phyloP scores from a whole-genome alignment of 2,113 vertebrate genomes.

The Puma concolor region DNA sequence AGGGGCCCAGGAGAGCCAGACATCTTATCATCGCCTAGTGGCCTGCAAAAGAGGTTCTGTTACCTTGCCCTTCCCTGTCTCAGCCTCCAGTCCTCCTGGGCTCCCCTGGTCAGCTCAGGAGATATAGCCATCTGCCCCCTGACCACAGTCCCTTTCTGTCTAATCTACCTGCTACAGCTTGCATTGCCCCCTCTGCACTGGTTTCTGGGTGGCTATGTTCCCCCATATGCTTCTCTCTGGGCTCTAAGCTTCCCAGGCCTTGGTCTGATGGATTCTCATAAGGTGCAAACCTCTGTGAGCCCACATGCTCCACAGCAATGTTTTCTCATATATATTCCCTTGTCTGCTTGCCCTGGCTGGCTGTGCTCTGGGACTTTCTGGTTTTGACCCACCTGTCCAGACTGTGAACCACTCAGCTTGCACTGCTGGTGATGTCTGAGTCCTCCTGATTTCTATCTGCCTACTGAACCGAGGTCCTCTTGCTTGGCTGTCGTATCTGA shows the following conservation, averaged over 20 bases:
- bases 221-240: neutral
- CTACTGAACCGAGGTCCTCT: neutral
- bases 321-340: neutral
- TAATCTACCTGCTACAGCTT: neutral
- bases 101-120: neutral
- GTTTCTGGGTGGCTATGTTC: neutral
- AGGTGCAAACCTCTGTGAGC: neutral
- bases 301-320: neutral
- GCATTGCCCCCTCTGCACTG: neutral
- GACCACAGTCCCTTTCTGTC: neutral
- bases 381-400: neutral
- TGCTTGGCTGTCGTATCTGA: neutral
- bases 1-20: neutral
- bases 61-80: neutral
- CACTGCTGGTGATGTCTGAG: neutral
- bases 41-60: neutral
- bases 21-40: too few relatives aligned
- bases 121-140: neutral
- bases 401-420: neutral
- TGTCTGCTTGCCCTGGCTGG: neutral
- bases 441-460: neutral
- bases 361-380: neutral
- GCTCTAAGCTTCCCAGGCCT: neutral
- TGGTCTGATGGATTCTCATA: neutral
- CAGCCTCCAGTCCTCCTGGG: neutral